phyloP scores from a whole-genome alignment of 2,888 invertebrate genomes.

The Phasia obesa region DNA sequence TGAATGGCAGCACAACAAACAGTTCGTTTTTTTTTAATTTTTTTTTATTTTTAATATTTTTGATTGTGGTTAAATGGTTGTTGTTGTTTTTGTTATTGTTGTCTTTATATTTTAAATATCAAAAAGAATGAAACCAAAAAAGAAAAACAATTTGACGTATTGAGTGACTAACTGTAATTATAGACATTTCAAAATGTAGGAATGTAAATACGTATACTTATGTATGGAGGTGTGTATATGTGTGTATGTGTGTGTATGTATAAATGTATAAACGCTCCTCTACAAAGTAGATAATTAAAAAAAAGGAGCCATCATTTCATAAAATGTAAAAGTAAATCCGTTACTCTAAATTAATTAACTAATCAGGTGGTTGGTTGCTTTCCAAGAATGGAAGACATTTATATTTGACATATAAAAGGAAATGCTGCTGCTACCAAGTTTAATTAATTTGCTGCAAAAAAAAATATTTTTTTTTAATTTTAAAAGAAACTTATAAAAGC shows the following conservation, averaged over 20 bases:
- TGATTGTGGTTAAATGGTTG: slow-evolving; percentile 37
- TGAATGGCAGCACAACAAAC: slow-evolving; percentile 41
- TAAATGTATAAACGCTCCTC: too few species aligned
- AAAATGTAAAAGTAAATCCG: slow-evolving; percentile 25
- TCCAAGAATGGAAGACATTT: background rate
- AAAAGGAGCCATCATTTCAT: background rate
- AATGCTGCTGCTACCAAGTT: background rate
- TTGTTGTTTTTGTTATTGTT: slow-evolving; percentile 40
- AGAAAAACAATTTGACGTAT: slow-evolving; percentile 66
- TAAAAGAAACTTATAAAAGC: background rate
- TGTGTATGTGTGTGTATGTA: too few species aligned
- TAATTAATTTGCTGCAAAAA: background rate
- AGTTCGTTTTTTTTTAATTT: slow-evolving; percentile 29
- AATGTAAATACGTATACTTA: background rate
- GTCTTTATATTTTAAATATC: slow-evolving; percentile 27
- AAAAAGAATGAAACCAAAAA: slow-evolving; percentile 36
- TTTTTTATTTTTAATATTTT: slow-evolving; percentile 1
- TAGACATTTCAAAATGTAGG: slow-evolving; percentile 20
- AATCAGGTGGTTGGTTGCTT: background rate
- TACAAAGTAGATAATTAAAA: background rate
- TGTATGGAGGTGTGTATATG: too few species aligned
- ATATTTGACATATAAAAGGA: background rate
- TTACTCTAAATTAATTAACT: slow-evolving; percentile 27
- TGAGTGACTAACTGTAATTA: slow-evolving; percentile 69
- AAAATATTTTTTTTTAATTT: background rate